Evolutionary conservation across 2,113 vertebrate genomes (phyloP).

Genomic region (Xerus inauris): DNA sequence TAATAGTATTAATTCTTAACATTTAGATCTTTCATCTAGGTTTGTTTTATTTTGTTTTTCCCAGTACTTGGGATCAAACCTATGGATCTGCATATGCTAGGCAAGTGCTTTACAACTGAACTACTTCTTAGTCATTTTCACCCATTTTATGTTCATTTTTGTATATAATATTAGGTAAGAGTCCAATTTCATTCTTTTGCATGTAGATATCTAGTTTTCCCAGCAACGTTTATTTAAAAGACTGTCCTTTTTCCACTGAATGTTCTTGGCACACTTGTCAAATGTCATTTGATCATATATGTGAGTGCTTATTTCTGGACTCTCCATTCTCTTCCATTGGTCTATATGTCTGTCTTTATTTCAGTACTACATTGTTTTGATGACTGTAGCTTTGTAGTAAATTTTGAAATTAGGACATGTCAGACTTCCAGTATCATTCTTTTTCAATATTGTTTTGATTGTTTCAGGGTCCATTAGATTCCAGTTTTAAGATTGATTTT

Average conservation of each 20-base stretch:
- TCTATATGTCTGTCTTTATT: neutral
- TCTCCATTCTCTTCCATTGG: neutral
- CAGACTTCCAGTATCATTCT: neutral
- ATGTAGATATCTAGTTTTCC: neutral
- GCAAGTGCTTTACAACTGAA: too few relatives aligned
- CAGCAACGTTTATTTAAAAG: neutral
- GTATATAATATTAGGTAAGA: too few relatives aligned
- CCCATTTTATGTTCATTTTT: too few relatives aligned
- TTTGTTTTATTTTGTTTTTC: too few relatives aligned
- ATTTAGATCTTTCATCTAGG: too few relatives aligned
- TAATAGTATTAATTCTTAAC: too few relatives aligned
- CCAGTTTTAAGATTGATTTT: slow-evolving; percentile 7
- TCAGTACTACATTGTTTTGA: neutral
- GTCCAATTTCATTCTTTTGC: too few relatives aligned
- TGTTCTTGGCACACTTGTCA: neutral
- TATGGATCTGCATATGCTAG: too few relatives aligned
- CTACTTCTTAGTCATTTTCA: too few relatives aligned
- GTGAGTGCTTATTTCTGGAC: neutral
- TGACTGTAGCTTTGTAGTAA: neutral
- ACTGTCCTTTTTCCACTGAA: neutral
- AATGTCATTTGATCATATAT: neutral
- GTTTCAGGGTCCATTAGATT: neutral
- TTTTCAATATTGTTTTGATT: neutral
- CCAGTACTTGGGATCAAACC: too few relatives aligned
- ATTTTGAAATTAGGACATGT: neutral